phyloP scores from a whole-genome alignment of 2,888 invertebrate species.

The Aspidiotus rigidus region DNA sequence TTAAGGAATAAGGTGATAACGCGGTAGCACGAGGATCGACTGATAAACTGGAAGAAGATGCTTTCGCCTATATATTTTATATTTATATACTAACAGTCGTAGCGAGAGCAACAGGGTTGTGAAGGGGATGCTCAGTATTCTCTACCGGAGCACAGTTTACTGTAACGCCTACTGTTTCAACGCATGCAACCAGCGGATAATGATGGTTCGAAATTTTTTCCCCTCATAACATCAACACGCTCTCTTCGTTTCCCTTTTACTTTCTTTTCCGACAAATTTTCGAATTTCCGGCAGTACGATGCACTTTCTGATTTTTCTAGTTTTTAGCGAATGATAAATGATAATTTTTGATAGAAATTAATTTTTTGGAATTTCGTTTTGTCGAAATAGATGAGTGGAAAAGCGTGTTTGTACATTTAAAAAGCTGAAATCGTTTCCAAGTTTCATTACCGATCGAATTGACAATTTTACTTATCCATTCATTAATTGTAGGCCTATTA shows the following conservation, averaged over 20 bases:
- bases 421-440: too few species aligned
- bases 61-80: conserved; percentile 24
- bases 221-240: background rate
- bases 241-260: background rate
- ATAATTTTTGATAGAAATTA: too few species aligned
- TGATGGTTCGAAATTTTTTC: background rate
- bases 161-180: conserved; percentile 26
- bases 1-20: conserved; percentile 11
- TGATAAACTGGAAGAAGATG: conserved; percentile 30
- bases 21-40: conserved; percentile 14
- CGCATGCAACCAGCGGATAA: conserved; percentile 1
- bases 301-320: too few species aligned
- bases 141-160: conserved; percentile 4
- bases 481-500: too few species aligned
- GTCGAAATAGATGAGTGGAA: too few species aligned
- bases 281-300: too few species aligned
- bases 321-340: too few species aligned
- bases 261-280: background rate
- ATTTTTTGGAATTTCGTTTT: too few species aligned
- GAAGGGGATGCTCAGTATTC: conserved; percentile 21
- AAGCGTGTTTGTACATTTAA: too few species aligned
- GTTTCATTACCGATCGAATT: too few species aligned
- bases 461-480: too few species aligned
- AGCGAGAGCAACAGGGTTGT: conserved; percentile 4
- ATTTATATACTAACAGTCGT: conserved; percentile 8